Evolutionary conservation across 2,888 invertebrate species (phyloP).

Genomic region (Netelia virgata): DNA sequence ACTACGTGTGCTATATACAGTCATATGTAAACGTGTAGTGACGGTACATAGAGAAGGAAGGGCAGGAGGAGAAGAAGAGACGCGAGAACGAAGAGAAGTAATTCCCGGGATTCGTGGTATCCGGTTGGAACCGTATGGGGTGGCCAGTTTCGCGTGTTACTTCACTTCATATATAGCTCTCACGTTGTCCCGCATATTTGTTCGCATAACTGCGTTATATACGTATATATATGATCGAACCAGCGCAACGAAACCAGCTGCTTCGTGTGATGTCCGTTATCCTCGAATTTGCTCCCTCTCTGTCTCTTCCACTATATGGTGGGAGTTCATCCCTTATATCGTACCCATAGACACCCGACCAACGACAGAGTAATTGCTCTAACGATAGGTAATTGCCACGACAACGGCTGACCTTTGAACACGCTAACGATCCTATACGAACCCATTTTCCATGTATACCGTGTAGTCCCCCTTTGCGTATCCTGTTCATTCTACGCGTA

Average conservation of each 20-base stretch:
- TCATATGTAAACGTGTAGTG: background rate
- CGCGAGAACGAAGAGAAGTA: conserved; percentile 66
- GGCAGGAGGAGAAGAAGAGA: conserved; percentile 1
- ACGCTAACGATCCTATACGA: conserved; percentile 57
- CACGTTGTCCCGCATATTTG: conserved; percentile 74
- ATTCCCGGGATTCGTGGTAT: conserved; percentile 75
- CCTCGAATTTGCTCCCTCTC: conserved; percentile 15
- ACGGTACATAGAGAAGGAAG: background rate
- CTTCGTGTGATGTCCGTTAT: conserved; percentile 41
- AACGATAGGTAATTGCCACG: conserved; percentile 72
- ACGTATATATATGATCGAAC: conserved; percentile 16
- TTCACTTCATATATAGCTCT: conserved; percentile 60
- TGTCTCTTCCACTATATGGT: background rate
- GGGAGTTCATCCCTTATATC: conserved; percentile 56
- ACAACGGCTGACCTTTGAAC: conserved; percentile 61
- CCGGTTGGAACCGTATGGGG: conserved; percentile 68
- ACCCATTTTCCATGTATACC: conserved; percentile 16
- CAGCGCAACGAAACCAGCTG: conserved; percentile 25
- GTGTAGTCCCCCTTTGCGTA: background rate
- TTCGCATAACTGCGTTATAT: conserved; percentile 64
- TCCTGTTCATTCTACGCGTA: no score
- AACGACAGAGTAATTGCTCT: conserved; percentile 71
- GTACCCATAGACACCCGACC: conserved; percentile 41
- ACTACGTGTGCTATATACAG: conserved; percentile 7
- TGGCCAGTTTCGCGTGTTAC: conserved; percentile 66